These are phyloP conservation scores for Anorthoa munda DNA, from an alignment of 2,888 invertebrate genomes.

Conservation along the genomic window DNA sequence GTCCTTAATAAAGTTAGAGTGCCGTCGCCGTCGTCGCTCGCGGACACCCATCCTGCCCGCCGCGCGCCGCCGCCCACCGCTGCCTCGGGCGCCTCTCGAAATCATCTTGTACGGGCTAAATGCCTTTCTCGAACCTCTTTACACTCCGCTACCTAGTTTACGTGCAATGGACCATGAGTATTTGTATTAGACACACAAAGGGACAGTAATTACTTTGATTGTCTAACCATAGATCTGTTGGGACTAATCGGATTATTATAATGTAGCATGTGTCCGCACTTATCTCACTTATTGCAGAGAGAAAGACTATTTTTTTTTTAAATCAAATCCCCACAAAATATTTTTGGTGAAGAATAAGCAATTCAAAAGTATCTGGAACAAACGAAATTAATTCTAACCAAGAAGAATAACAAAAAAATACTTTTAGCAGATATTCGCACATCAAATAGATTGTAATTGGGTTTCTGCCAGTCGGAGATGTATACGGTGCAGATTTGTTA, in stretches of 20 bases:
- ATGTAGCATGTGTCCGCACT: not conserved
- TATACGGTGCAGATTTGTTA: conserved; percentile 77
- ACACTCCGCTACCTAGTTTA: conserved; percentile 75
- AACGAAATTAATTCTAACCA: conserved; percentile 18
- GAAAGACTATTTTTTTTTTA: conserved; percentile 6
- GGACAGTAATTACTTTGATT: conserved; percentile 67
- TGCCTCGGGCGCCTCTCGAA: conserved; percentile 76
- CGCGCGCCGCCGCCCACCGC: conserved; percentile 77
- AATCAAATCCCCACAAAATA: not conserved
- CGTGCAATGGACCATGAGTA: conserved; percentile 73
- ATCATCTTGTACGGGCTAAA: conserved; percentile 82
- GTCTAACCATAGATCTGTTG: conserved; percentile 55
- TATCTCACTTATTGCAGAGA: not conserved
- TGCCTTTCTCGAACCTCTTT: conserved; percentile 76
- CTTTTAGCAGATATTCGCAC: conserved; percentile 53
- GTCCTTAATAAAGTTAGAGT: conserved; percentile 89
- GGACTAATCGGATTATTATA: conserved; percentile 49
- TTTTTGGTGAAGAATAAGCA: not conserved
- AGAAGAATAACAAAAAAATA: conserved; percentile 28
- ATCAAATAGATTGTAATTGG: conserved; percentile 73
- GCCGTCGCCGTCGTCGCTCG: conserved; percentile 75
- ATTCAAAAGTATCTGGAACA: conserved; percentile 8
- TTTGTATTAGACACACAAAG: conserved; percentile 70
- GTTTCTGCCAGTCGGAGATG: conserved; percentile 71
- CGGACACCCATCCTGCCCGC: conserved; percentile 76